Evolutionary conservation across 2,888 invertebrate species (phyloP).

Genomic region (Margaritifera margaritifera): DNA sequence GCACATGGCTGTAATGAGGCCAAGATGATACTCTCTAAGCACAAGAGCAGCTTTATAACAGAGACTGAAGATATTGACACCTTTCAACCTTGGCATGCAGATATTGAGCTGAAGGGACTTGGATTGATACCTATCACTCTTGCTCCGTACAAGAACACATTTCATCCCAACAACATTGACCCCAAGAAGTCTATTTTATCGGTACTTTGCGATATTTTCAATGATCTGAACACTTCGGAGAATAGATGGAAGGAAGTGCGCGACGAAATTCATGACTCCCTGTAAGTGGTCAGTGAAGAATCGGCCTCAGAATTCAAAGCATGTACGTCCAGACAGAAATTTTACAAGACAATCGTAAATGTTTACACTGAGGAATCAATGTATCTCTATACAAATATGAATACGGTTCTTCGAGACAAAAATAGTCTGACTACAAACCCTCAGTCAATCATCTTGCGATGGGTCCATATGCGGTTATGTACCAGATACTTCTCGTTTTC

Average conservation of each 20-base stretch:
- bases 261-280: constrained; percentile 32
- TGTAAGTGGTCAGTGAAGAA: constrained; percentile 20
- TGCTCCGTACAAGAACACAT: constrained; percentile 36
- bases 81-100: constrained; percentile 7
- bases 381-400: constrained; percentile 28
- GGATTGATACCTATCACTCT: constrained; percentile 29
- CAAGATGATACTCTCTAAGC: neutral
- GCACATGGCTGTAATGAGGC: constrained; percentile 18
- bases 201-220: constrained; percentile 31
- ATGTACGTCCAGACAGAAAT: constrained; percentile 19
- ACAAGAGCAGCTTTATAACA: too few relatives aligned
- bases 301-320: constrained; percentile 13
- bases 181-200: constrained; percentile 17
- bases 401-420: constrained; percentile 39
- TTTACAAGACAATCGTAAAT: constrained; percentile 25
- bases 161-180: constrained; percentile 27
- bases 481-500: constrained; percentile 32
- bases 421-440: constrained; percentile 27
- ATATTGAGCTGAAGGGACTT: constrained; percentile 13
- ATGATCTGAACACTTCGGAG: constrained; percentile 16
- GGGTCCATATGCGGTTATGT: constrained; percentile 39
- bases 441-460: constrained; percentile 37
- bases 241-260: constrained; percentile 26
- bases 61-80: constrained; percentile 16
- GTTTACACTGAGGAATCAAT: constrained; percentile 35